Evolutionary conservation across 1,140 invertebrate species (phyloP).

Genomic region (Drosophila ambigua): DNA sequence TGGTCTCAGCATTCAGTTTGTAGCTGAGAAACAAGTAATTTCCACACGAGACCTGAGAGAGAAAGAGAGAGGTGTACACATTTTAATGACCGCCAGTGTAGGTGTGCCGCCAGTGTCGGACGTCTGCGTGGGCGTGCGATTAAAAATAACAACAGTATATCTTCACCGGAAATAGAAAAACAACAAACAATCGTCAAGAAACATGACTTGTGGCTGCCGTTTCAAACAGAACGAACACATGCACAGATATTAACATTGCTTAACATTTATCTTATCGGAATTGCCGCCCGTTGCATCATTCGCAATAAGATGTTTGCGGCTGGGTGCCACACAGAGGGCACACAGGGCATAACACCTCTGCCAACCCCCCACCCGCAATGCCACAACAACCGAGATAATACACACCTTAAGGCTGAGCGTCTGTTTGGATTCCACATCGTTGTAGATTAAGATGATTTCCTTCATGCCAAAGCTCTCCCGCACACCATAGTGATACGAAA

Average conservation of each 20-base stretch:
- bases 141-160: conserved; percentile 54
- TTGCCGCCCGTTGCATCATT: conserved; percentile 51
- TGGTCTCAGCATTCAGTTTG: conserved; percentile 88
- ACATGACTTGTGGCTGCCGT: conserved; percentile 49
- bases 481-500: conserved; percentile 99
- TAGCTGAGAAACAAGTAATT: conserved; percentile 96
- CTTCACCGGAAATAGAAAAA: conserved; percentile 54
- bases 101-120: conserved; percentile 24
- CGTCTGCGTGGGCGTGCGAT: conserved; percentile 62
- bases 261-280: conserved; percentile 71
- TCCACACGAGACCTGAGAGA: conserved; percentile 92
- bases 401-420: conserved; percentile 93
- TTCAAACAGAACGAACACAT: conserved; percentile 37
- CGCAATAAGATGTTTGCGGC: conserved; percentile 53
- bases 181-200: conserved; percentile 34
- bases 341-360: conserved; percentile 12
- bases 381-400: conserved; percentile 4
- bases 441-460: conserved; percentile 97
- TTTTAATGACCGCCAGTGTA: conserved; percentile 19
- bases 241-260: conserved; percentile 22
- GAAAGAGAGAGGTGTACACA: conserved; percentile 39
- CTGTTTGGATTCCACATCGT: conserved; percentile 94
- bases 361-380: neutral
- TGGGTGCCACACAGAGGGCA: conserved; percentile 11
- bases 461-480: conserved; percentile 99